phyloP scores from a whole-genome alignment of 2,113 vertebrate species.

The Oreochromis aureus region DNA sequence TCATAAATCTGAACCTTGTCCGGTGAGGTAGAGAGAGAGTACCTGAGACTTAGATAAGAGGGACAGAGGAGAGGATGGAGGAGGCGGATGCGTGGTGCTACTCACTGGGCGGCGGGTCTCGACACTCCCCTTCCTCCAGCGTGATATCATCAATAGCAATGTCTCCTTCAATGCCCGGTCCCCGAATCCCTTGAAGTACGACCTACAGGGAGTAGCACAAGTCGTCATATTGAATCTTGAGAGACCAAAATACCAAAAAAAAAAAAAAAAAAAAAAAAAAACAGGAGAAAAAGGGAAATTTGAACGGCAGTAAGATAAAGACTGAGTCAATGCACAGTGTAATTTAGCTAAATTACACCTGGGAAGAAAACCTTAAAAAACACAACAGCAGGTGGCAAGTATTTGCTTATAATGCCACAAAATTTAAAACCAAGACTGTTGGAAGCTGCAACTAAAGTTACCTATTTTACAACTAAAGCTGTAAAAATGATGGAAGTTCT shows the following conservation, averaged over 20 bases:
- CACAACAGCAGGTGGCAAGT: background rate
- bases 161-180: conserved; percentile 94
- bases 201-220: conserved; percentile 62
- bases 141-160: conserved; percentile 97
- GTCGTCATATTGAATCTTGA: background rate
- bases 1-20: conserved; percentile 20
- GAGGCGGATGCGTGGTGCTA: background rate
- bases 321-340: background rate
- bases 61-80: background rate
- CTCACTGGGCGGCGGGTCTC: conserved; percentile 83
- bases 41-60: background rate
- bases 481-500: conserved; percentile 32
- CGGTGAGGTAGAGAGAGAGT: background rate
- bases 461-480: conserved; percentile 2
- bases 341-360: conserved; percentile 10
- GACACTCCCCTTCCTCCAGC: conserved; percentile 92
- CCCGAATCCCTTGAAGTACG: conserved; percentile 91
- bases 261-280: background rate
- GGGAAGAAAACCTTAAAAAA: background rate
- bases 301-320: background rate
- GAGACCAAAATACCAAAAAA: background rate
- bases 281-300: background rate
- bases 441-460: conserved; percentile 25
- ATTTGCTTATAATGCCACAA: background rate
- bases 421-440: background rate